Base-by-base conservation (phyloP, 2,888 invertebrate genomes). In the Timema cristinae region DNA sequence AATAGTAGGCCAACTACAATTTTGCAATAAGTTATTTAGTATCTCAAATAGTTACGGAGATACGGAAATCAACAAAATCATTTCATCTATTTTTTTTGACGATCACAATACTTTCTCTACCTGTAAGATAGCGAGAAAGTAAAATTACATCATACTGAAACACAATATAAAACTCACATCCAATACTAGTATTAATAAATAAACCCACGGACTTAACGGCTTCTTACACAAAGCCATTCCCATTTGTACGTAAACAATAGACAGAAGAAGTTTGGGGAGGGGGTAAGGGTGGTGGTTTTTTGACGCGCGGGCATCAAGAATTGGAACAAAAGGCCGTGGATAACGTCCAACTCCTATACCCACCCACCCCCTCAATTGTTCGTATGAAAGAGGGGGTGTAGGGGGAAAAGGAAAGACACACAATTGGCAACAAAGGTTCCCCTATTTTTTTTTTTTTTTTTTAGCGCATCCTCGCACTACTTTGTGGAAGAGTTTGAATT, bases 371-470 rank as follows among this genome's bases (percentile, higher is more conserved):
- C 13, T 49, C 71, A 13, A 51, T 52, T 50, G 47, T 49, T 50
- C 63, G 63, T 48, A 63, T 32, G 32, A 48, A 48, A 66, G 72
- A 72, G 73, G 73, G 73, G 32, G 32, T 1, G 63, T 48, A 63
- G 63, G 32, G 63, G 63, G 66, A 71, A 72, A 75, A 73, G 73
- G 71, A 71, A 73, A 75, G 73, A 73, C 72, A 73, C 75, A 73
- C 75, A 73, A 73, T 75, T 73, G 75, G 73, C 72, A 73, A 75
- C 75, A 75, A 75, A 73, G 73, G 73, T 72, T 75, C 75, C 52
- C 73, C 71, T 73, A n/a, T n/a, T n/a, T n/a, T n/a, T 32, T 32
- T 32, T 32, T 32, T 32, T 32, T 32, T 32, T 32, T 32, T 54
- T 72, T 63, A 68, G 68, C 72, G 73, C 71, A 70, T 71, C 66